Base-by-base conservation (phyloP, 2,888 invertebrate species). In the Lathronympha strigana region DNA sequence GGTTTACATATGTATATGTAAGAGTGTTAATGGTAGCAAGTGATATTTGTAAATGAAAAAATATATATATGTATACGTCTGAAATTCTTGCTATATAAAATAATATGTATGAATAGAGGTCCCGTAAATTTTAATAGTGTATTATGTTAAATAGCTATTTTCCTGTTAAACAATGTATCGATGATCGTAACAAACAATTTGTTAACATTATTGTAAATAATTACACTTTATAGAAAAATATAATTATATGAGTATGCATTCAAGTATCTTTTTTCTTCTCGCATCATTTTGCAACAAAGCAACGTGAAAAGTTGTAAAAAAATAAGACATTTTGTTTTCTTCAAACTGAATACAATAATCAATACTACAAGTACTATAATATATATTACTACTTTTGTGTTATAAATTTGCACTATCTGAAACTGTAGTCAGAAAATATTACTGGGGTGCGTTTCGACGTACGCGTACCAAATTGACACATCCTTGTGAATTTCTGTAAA, bases 141-240 rank as follows among this genome's bases (percentile, higher is more conserved):
- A 61, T 61, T 55, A 43, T 54, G 51, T 54, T 45, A 50, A 63
- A 68, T 70, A 60, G 58, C 63, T 69, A 69, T 67, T 55, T 63
- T 64, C 62, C 63, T 66, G 70, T 69, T 73, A 68, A 73, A 77
- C 75, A 78, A 74, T 80, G 78, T 77, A 79, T 77, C 73, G 71
- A 69, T 75, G 74, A 71, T 69, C 67, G 70, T 78, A 77, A n/a
- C n/a, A n/a, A 79, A 74, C 57, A 74, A 57, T 81, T 81, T 86
- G 87, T 89, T 90, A 79, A 84, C 83, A 84, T 84, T 83, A 80
- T 81, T 90, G 89, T 90, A 90, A 85, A 88, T 90, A 66, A 13
- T 49, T 54, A 88, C 76, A 79, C 72, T 81, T 81, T 82, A 84
- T 81, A 79, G 79, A 82, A 74, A 80, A 77, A 70, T 73, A 74